These are phyloP conservation scores for Drosophila fulvimacula DNA, from an alignment of 2,888 invertebrate genomes.

Conservation along the genomic window DNA sequence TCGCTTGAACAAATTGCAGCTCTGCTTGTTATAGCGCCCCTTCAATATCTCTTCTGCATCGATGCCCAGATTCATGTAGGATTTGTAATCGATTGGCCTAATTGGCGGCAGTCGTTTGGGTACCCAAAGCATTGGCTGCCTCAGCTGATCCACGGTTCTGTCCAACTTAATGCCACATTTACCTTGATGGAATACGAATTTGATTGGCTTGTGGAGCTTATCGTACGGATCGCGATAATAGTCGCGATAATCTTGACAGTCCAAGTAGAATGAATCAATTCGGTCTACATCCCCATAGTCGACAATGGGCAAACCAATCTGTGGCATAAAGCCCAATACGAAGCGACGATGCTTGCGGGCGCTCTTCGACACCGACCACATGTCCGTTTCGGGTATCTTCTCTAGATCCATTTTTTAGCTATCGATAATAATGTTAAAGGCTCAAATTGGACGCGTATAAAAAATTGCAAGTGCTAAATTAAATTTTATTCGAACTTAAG, in stretches of 20 bases:
- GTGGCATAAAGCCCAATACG: slow-evolving; percentile 73
- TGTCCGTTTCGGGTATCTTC: slow-evolving; percentile 41
- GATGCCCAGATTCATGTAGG: slow-evolving; percentile 46
- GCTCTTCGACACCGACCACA: slow-evolving; percentile 26
- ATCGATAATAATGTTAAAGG: neutral
- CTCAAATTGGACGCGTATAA: neutral
- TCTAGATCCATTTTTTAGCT: slow-evolving; percentile 13
- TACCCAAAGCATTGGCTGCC: slow-evolving; percentile 32
- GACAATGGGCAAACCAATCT: slow-evolving; percentile 73
- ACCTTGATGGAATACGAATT: slow-evolving; percentile 56
- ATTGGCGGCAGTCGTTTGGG: slow-evolving; percentile 11
- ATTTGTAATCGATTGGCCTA: slow-evolving; percentile 25
- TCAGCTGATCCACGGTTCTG: slow-evolving; percentile 21
- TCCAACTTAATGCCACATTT: slow-evolving; percentile 45
- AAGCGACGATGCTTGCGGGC: slow-evolving; percentile 60
- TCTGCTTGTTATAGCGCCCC: slow-evolving; percentile 18
- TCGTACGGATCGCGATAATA: slow-evolving; percentile 81
- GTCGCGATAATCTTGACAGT: slow-evolving; percentile 81
- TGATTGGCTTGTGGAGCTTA: slow-evolving; percentile 58
- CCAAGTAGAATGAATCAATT: slow-evolving; percentile 76
- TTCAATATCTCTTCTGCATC: neutral
- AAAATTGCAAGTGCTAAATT: neutral
- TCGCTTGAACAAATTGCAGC: slow-evolving; percentile 37
- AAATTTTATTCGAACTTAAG: neutral
- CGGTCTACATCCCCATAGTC: slow-evolving; percentile 74